phyloP scores from a whole-genome alignment of 2,888 invertebrate species.

The Nematopogon swammerdamellus region DNA sequence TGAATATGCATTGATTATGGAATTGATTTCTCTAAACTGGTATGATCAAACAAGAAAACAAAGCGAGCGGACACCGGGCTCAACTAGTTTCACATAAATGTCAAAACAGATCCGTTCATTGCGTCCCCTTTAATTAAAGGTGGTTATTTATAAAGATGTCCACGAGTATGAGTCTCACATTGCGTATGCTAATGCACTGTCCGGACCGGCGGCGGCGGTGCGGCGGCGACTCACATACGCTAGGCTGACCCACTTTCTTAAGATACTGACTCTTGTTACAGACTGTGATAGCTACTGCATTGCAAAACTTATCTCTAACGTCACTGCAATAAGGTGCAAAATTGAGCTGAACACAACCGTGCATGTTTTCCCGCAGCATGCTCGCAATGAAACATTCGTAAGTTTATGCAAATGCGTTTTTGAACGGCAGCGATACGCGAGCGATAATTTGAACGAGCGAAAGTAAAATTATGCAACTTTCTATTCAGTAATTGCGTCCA shows the following conservation, averaged over 20 bases:
- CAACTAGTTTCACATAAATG: too few relatives aligned
- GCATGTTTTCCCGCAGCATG: background rate
- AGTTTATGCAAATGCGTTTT: slow-evolving; percentile 33
- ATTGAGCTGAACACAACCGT: background rate
- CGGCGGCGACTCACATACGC: background rate
- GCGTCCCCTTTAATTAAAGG: too few relatives aligned
- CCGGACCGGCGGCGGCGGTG: too few relatives aligned
- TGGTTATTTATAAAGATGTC: too few relatives aligned
- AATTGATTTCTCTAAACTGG: too few relatives aligned
- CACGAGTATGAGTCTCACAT: too few relatives aligned
- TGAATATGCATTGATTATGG: too few relatives aligned
- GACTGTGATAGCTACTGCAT: background rate
- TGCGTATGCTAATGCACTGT: background rate
- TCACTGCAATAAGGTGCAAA: background rate
- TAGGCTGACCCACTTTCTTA: background rate
- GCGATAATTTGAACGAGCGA: slow-evolving; percentile 42
- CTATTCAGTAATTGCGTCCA: slow-evolving; percentile 21
- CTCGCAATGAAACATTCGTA: slow-evolving; percentile 3
- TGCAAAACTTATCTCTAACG: background rate
- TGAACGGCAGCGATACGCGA: slow-evolving; percentile 34
- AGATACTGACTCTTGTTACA: background rate
- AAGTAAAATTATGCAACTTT: slow-evolving; percentile 55
- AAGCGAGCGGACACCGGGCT: too few relatives aligned
- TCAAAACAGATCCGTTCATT: too few relatives aligned
- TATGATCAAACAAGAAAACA: too few relatives aligned